Percentiles rank a stretch among this genome's conserved stretches.
These are phyloP conservation scores for Caradrina kadenii DNA, from an alignment of 2,888 invertebrate species.

Conservation along the genomic window DNA sequence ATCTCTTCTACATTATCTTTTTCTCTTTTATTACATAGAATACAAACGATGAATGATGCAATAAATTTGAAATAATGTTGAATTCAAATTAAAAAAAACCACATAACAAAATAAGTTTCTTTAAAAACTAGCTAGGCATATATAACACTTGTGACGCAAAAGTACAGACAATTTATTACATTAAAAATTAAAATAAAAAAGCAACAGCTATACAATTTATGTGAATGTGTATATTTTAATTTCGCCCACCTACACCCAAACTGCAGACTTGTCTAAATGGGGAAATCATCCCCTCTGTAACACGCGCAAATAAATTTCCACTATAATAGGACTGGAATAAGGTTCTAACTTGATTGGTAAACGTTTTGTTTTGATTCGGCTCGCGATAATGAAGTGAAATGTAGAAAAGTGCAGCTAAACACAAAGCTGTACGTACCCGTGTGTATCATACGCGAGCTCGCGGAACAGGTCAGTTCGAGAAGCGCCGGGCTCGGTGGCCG, in stretches of 20 bases:
- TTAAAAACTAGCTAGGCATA: too few species aligned
- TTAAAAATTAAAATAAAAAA: slow-evolving; percentile 16
- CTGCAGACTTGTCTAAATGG: slow-evolving; percentile 73
- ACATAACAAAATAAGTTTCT: background rate
- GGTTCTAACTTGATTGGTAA: slow-evolving; percentile 34
- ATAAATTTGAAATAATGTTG: too few species aligned
- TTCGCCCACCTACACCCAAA: slow-evolving; percentile 71
- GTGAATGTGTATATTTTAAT: slow-evolving; percentile 78
- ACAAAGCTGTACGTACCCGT: slow-evolving; percentile 24
- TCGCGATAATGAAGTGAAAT: slow-evolving; percentile 68
- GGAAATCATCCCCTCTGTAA: slow-evolving; percentile 75
- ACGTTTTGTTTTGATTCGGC: slow-evolving; percentile 62
- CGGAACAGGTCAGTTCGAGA: slow-evolving; percentile 37
- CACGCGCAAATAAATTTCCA: slow-evolving; percentile 21
- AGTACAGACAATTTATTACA: background rate
- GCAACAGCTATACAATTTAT: slow-evolving; percentile 49
- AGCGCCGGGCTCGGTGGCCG: slow-evolving; percentile 2
- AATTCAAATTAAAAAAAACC: background rate
- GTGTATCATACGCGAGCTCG: slow-evolving; percentile 4
- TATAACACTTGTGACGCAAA: background rate
- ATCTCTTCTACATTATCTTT: too few species aligned
- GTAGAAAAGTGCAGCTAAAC: slow-evolving; percentile 61
- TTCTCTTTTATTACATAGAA: too few species aligned
- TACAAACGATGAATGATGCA: too few species aligned
- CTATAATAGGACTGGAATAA: background rate